Evolutionary conservation across 2,888 invertebrate species (phyloP), one percentile per base, ranked within the genome.

Genomic region (Drosophila atripex): DNA sequence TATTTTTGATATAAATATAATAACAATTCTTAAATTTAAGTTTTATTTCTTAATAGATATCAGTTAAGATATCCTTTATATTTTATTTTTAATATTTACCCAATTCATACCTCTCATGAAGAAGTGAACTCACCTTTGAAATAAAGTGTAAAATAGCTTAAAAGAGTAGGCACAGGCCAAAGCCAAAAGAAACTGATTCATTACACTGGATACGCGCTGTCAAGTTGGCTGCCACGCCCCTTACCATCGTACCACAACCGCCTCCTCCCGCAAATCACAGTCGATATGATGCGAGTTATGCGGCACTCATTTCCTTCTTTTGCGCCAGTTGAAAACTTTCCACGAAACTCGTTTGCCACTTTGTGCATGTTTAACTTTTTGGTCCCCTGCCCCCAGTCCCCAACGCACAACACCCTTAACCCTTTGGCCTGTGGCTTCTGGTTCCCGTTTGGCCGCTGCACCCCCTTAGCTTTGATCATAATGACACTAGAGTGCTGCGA

Each of bases 311-410:
- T 80, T 80, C 70, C 76, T 70, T 63, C 83, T 69, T 75, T 68
- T 61, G 43, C 71, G 70, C 56, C 77, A 69, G 86, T 75, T 76
- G 69, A 75, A 76, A 85, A 85, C 60, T 80, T 80, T 78, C 43
- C 39, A 65, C 64, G 35, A 52, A 78, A 64, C 65, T 72, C 72
- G 66, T 73, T 68, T 63, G 60, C 56, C 64, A 73, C 80, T 85
- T 85, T 80, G 86, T 80, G 80, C 78, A 80, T 80, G 86, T 75
- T 80, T 80, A 80, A 80, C 78, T 80, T 80, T 82, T 76, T 28
- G 30, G 9, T 21, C 28, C 16, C 21, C 32, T 23, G 2, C 11
- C 1, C 30, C 28, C n/a, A 47, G 45, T 16, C 32, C 45, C 45
- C 5, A 7, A 21, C 11, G 9, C 28, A 9, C 28, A 28, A 28